A percentile compares a stretch with the other conserved stretches of the same genome.
Evolutionary conservation across 1,140 invertebrate species (phyloP).

Genomic region (Stratiolaelaps scimitus): DNA sequence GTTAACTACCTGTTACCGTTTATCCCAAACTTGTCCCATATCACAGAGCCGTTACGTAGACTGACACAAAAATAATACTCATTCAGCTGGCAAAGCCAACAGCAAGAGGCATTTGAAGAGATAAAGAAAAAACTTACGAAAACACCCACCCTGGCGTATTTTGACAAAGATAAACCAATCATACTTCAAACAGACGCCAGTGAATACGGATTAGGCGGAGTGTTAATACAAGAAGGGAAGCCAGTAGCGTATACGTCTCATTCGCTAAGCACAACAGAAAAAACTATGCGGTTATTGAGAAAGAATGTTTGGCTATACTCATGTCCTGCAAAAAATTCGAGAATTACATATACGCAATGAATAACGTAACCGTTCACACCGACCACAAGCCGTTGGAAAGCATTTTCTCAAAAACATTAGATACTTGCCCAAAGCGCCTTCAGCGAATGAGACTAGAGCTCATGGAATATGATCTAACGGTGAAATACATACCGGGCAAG

Average conservation of each 20-base stretch:
- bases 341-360: neutral
- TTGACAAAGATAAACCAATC: slow-evolving; percentile 8
- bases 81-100: slow-evolving; percentile 39
- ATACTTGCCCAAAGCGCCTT: slow-evolving; percentile 39
- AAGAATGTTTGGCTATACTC: slow-evolving; percentile 38
- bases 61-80: slow-evolving; percentile 38
- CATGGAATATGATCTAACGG: slow-evolving; percentile 35
- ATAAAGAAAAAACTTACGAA: slow-evolving; percentile 5
- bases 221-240: slow-evolving; percentile 37
- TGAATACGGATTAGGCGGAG: slow-evolving; percentile 39
- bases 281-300: slow-evolving; percentile 38
- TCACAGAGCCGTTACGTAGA: slow-evolving; percentile 40
- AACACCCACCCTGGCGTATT: neutral
- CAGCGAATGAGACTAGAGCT: slow-evolving; percentile 41
- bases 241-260: slow-evolving; percentile 40
- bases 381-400: slow-evolving; percentile 42
- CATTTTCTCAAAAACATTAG: slow-evolving; percentile 41
- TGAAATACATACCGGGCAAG: too few relatives aligned
- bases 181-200: too few relatives aligned
- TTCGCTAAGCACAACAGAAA: slow-evolving; percentile 35
- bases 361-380: slow-evolving; percentile 37
- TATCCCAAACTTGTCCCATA: slow-evolving; percentile 40
- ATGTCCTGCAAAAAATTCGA: neutral
- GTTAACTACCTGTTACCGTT: slow-evolving; percentile 41
- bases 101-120: slow-evolving; percentile 33